Evolutionary conservation across 2,113 vertebrate species (phyloP).

Genomic region (Leptobrachium leishanense): DNA sequence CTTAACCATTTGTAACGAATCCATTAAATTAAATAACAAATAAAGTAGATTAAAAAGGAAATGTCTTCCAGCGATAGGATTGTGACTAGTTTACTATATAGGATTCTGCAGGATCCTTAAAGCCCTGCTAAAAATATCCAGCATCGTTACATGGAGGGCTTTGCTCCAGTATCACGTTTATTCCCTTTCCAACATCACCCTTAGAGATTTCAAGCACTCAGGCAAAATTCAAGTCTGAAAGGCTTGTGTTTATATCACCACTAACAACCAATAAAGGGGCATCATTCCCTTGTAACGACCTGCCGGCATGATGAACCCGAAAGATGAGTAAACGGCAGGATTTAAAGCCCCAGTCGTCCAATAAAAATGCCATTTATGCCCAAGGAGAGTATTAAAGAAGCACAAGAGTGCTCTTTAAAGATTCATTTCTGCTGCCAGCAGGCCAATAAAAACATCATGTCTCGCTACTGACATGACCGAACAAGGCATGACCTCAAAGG

Average conservation of each 20-base stretch:
- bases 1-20: no score
- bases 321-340: not conserved
- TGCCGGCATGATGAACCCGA: not conserved
- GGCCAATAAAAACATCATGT: not conserved
- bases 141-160: no score
- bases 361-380: slow-evolving; percentile 5
- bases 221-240: not conserved
- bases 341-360: slow-evolving; percentile 1
- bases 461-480: not conserved
- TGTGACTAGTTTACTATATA: no score
- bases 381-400: not conserved
- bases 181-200: no score
- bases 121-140: no score
- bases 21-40: no score
- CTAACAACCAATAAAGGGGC: not conserved
- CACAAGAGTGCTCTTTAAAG: not conserved
- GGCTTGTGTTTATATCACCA: not conserved
- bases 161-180: no score
- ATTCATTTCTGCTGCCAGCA: not conserved
- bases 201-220: no score
- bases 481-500: not conserved
- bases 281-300: not conserved
- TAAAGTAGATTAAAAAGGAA: no score
- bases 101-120: no score
- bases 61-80: no score